Evolutionary conservation across 2,113 vertebrate genomes (phyloP), one percentile per base, ranked within the genome.

Genomic region (Notiomystis cincta): DNA sequence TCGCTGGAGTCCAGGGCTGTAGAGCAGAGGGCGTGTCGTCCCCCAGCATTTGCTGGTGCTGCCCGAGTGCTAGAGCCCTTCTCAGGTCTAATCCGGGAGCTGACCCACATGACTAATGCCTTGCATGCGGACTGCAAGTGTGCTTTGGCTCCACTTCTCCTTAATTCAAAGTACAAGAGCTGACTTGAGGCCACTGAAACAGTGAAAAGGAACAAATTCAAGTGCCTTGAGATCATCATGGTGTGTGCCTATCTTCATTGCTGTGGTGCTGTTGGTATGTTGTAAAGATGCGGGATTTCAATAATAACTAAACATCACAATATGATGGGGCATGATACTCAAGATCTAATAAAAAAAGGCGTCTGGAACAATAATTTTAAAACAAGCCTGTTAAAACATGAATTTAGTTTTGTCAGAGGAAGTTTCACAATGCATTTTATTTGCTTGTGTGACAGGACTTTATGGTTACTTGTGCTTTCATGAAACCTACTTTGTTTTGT

Each of bases 181-280:
- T 42, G 14, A 33, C 13, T 16, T 6, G 47, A 62, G 37, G 48
- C 31, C 37, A 0, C 47, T 62, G 13, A 66, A 77, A 31, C 13
- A 8, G 37, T 4, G 54, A 19, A 44, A 82, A 47, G 0, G 5
- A 60, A 13, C 33, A 35, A 60, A 35, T n/a, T 37, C 0, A 35
- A 27, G 40, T 38, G 72, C 47, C 20, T 25, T 13, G 1, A 35
- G 30, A 4, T 16, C 17, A 2, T 22, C 8, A 3, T 6, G 40
- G 22, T 72, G 45, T 53, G 5, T 57, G 67, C 47, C 51, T 38
- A 9, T 15, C 44, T 76, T 72, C 38, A 1, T 15, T 15, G 44
- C 44, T 62, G 0, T 37, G 56, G 54, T 31, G 15, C 1, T 7
- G 6, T 25, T 19, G 25, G 23, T 23, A 3, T 6, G 2, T 19